Evolutionary conservation across 2,113 vertebrate species (phyloP).

Genomic region (Melanocharis versteri): DNA sequence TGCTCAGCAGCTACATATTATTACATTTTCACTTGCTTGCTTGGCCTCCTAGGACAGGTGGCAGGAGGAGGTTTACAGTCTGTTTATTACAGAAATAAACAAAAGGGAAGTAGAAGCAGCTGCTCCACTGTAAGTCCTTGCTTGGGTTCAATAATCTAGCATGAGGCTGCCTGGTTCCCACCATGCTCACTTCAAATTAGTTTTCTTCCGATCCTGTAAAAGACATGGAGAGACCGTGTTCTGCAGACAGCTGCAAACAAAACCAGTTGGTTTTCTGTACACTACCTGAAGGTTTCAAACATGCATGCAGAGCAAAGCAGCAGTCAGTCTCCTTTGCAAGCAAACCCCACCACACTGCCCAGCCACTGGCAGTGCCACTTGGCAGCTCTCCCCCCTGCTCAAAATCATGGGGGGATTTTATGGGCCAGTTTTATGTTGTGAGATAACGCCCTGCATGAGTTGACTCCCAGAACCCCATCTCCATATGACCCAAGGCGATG

Average conservation of each 20-base stretch:
- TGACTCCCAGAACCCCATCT: neutral
- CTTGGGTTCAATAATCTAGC: fast-evolving
- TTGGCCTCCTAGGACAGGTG: neutral
- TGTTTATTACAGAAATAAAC: neutral
- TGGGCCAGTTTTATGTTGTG: neutral
- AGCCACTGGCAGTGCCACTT: no score
- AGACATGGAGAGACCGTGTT: fast-evolving
- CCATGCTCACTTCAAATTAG: neutral
- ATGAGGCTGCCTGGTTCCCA: neutral
- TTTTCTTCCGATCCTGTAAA: neutral
- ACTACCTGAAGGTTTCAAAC: neutral
- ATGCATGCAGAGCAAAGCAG: neutral
- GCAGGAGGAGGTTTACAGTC: neutral
- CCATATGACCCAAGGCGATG: fast-evolving
- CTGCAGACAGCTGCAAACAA: neutral
- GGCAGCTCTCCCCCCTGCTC: neutral
- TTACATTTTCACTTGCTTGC: neutral
- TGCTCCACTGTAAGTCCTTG: neutral
- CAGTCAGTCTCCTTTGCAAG: neutral
- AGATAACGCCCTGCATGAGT: fast-evolving
- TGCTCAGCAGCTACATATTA: neutral
- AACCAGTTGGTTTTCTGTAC: neutral
- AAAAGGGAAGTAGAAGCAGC: neutral
- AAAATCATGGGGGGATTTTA: neutral
- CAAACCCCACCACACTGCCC: fast-evolving